A percentile compares a stretch with the other conserved stretches of the same genome.
Conservation (phyloP, 2,113 vertebrate genomes). For the Takifugu flavidus region DNA sequence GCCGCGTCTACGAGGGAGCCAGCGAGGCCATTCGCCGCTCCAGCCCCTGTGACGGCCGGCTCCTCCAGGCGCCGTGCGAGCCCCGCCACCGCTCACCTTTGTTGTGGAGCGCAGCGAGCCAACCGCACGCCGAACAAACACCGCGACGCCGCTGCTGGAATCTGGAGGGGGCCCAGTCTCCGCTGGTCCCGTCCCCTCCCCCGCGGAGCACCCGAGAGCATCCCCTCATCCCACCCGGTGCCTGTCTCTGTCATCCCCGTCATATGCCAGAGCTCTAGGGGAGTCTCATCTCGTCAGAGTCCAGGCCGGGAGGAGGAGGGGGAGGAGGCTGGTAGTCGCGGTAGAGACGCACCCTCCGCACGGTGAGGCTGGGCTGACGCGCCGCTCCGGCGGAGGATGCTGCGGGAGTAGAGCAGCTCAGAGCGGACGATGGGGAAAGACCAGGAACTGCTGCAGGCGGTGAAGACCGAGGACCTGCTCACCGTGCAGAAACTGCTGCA, state of each 20-base stretch:
- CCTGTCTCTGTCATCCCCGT: conserved; percentile 34
- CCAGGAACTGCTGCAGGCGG: conserved; percentile 95
- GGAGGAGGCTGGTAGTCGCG: background rate
- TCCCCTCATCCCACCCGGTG: conserved; percentile 40
- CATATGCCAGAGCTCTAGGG: conserved; percentile 47
- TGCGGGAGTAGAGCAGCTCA: conserved; percentile 70
- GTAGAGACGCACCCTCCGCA: conserved; percentile 52
- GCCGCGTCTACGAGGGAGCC: conserved; percentile 13
- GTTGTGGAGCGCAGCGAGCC: conserved; percentile 14
- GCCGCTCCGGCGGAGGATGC: conserved; percentile 73
- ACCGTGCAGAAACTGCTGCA: conserved; percentile 95
- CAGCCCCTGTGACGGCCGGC: conserved; percentile 10
- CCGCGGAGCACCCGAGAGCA: conserved; percentile 45
- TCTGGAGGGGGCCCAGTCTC: conserved; percentile 12
- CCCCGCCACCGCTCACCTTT: conserved; percentile 1
- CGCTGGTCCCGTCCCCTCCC: background rate
- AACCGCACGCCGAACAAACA: too few species aligned
- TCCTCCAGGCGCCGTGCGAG: background rate
- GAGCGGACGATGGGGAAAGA: conserved; percentile 91
- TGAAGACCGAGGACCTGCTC: conserved; percentile 94
- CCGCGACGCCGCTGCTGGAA: conserved; percentile 14
- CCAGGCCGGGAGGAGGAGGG: background rate
- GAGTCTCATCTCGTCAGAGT: conserved; percentile 35
- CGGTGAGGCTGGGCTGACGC: conserved; percentile 52
- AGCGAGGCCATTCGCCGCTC: conserved; percentile 5